phyloP scores from a whole-genome alignment of 1,140 invertebrate species.

The Cyclargus thomasi region DNA sequence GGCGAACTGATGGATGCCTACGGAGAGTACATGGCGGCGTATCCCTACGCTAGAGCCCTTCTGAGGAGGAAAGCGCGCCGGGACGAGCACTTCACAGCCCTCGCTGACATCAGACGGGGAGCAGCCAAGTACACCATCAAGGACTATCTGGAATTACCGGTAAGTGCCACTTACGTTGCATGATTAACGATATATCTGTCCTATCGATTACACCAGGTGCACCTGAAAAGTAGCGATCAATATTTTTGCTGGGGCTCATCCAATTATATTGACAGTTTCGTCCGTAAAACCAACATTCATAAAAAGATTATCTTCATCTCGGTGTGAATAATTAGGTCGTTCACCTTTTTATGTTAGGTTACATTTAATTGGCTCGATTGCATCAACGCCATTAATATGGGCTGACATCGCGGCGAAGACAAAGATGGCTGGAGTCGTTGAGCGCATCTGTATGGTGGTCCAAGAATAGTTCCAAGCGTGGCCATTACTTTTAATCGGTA shows the following conservation, averaged over 20 bases:
- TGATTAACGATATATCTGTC: not conserved
- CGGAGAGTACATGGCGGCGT: conserved; percentile 61
- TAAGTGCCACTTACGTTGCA: conserved; percentile 35
- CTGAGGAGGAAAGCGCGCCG: conserved; percentile 57
- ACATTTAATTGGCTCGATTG: not conserved
- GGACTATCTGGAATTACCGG: conserved; percentile 71
- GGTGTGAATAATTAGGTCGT: not conserved
- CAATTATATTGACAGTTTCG: not conserved
- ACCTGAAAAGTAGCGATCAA: not conserved
- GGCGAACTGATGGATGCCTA: conserved; percentile 69
- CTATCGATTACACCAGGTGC: not conserved
- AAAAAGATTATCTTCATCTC: not conserved
- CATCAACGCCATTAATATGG: not conserved
- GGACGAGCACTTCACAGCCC: conserved; percentile 67
- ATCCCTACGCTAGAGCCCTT: conserved; percentile 58
- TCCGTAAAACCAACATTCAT: not conserved
- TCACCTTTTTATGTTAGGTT: not conserved
- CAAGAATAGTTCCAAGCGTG: conserved; percentile 39
- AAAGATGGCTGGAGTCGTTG: not conserved
- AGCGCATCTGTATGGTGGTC: conserved; percentile 25
- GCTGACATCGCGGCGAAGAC: not conserved
- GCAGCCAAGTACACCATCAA: conserved; percentile 65
- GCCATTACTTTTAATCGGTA: conserved; percentile 48
- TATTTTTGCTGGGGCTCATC: not conserved
- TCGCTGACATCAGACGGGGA: conserved; percentile 64